A percentile compares a stretch with the other conserved stretches of the same genome.
phyloP scores from a whole-genome alignment of 2,797 vertebrate genomes.

The Naso thynnoides region DNA sequence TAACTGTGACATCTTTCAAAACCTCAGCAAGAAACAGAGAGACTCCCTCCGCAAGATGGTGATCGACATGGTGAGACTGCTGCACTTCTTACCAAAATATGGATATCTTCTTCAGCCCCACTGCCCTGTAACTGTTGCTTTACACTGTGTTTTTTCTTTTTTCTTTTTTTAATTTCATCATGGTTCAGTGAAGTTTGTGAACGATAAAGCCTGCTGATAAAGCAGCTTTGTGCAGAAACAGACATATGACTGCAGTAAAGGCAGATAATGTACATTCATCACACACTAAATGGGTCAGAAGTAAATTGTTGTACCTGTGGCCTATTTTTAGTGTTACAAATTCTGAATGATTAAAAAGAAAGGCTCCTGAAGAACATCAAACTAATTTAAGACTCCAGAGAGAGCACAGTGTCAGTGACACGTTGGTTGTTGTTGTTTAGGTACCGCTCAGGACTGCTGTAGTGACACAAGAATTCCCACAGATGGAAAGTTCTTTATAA shows the following conservation, averaged over 20 bases:
- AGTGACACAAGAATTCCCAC: no score
- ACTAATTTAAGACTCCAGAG: not conserved
- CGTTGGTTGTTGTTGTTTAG: no score
- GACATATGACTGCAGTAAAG: no score
- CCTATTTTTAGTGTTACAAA: not conserved
- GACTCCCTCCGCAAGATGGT: constrained; percentile 93
- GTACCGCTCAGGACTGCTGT: not conserved
- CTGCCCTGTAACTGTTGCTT: not conserved
- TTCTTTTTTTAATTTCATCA: no score
- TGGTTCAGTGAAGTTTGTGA: no score
- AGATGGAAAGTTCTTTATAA: not conserved
- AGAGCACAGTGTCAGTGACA: not conserved
- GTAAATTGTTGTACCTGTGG: not conserved
- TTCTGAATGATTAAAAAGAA: not conserved
- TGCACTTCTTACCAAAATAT: not conserved
- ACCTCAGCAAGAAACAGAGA: constrained; percentile 90
- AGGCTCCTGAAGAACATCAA: not conserved
- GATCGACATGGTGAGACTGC: constrained; percentile 91
- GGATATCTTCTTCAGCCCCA: not conserved
- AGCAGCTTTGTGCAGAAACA: no score
- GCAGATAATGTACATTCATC: no score
- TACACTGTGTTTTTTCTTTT: not conserved
- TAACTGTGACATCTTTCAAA: constrained; percentile 94
- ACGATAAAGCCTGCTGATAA: no score
- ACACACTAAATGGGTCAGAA: no score